Evolutionary conservation across 2,113 vertebrate genomes (phyloP).

Genomic region (Percina caprodes): DNA sequence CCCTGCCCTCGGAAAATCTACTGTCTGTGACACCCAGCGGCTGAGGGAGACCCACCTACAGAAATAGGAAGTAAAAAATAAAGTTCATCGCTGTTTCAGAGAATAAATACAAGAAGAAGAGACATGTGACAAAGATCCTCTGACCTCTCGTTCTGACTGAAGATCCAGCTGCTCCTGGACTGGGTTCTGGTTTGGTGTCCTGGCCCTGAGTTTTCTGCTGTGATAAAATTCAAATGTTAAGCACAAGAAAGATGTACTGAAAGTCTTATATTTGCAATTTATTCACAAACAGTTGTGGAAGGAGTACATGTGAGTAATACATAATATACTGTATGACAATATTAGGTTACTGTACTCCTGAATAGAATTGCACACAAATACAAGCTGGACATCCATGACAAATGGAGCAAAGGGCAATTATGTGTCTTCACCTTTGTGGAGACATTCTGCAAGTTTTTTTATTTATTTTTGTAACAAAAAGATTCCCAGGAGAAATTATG

Average conservation of each 20-base stretch:
- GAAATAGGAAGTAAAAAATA: neutral
- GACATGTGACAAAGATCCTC: neutral
- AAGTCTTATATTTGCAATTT: neutral
- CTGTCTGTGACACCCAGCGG: neutral
- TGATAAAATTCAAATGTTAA: neutral
- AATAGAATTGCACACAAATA: neutral
- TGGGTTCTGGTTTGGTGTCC: neutral
- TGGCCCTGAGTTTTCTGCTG: constrained; percentile 23
- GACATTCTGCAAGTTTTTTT: neutral
- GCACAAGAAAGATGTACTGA: neutral
- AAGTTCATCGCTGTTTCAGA: neutral
- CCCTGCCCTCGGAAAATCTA: neutral
- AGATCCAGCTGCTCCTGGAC: neutral
- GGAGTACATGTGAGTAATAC: neutral
- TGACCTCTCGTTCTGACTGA: constrained; percentile 35
- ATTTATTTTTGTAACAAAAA: neutral
- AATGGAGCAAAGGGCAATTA: neutral
- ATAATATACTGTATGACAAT: neutral
- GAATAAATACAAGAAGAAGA: neutral
- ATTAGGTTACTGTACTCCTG: too few species aligned
- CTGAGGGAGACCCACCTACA: neutral
- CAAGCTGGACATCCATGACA: neutral
- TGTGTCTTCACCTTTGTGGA: neutral
- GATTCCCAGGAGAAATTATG: neutral
- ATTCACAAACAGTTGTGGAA: neutral